phyloP scores from a whole-genome alignment of 2,888 invertebrate genomes.

The Lumbricus terrestris region DNA sequence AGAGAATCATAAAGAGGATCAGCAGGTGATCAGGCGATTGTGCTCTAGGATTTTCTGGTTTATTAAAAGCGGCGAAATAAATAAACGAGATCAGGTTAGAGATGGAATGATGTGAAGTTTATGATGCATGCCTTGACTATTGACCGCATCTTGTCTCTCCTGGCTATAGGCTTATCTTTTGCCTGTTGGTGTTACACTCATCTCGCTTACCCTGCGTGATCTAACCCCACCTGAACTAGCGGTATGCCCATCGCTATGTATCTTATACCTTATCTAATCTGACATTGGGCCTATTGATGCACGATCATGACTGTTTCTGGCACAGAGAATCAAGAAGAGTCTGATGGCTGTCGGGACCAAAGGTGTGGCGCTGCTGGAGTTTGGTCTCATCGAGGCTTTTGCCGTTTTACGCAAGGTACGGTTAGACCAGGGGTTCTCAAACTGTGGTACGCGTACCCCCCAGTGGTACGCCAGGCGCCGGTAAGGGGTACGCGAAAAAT shows the following conservation, averaged over 20 bases:
- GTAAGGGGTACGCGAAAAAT: no score
- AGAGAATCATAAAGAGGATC: not conserved
- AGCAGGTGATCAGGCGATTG: not conserved
- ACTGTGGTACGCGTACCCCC: no score
- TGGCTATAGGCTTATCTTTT: not conserved
- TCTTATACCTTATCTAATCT: no score
- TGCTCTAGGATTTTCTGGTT: not conserved
- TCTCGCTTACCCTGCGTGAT: not conserved
- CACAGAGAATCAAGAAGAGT: not conserved
- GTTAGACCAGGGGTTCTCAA: no score
- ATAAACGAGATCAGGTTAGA: not conserved
- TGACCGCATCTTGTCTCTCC: not conserved
- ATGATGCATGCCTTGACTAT: not conserved
- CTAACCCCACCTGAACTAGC: not conserved
- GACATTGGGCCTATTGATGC: no score
- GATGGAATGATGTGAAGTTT: not conserved
- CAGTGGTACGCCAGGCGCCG: no score
- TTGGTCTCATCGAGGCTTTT: slow-evolving; percentile 81
- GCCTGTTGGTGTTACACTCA: not conserved
- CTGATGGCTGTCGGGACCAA: slow-evolving; percentile 25
- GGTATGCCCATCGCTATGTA: no score
- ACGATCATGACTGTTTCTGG: not conserved
- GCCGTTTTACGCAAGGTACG: slow-evolving; percentile 65
- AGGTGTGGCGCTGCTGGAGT: slow-evolving; percentile 76
- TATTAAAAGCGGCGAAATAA: not conserved